Evolutionary conservation across 2,797 vertebrate species (phyloP), one percentile per base, ranked within the genome.

Genomic region (Microcaecilia unicolor): DNA sequence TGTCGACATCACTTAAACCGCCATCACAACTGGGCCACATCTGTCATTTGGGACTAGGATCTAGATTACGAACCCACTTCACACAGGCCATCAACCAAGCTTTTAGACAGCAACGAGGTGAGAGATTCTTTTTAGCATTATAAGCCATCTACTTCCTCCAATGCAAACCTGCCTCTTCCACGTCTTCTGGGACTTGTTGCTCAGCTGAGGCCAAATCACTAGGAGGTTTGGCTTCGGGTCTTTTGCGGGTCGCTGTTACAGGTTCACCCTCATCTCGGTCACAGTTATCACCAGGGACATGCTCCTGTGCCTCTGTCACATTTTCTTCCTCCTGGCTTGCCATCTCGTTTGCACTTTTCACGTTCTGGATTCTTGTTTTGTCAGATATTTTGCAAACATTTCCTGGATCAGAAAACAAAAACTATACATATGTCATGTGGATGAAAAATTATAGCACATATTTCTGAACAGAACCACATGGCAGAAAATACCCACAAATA

Each of bases 351-450:
- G 21, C 31, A 40, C 22, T 10, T 34, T 22, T 51, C 41, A 42
- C 41, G 40, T 55, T 37, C 29, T 52, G 49, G 26, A 30, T 10
- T 10, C 41, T 50, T 55, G 82, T 76, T 17, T 63, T 81, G 64
- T 87, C 80, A 11, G 91, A 91, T 92, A 96, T 97, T 64, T 50
- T 79, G 81, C 74, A 6, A 37, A 22, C 79, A 87, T 76, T 8
- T 14, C 55, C 27, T 0, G 49, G 34, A 50, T 58, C 54, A 36
- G n/a, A 34, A 9, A 48, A 18, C 11, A 31, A 41, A 44, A 22
- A 3, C 22, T n/a, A n/a, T n/a, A n/a, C n/a, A n/a, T n/a, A n/a
- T n/a, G n/a, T n/a, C n/a, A n/a, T n/a, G n/a, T n/a, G 30, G 18
- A 11, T 19, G 33, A 49, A 31, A 5, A 43, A 31, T 20, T n/a